These are phyloP conservation scores for Typhlichthys subterraneus DNA, from an alignment of 2,797 vertebrate genomes.

Conservation along the genomic window DNA sequence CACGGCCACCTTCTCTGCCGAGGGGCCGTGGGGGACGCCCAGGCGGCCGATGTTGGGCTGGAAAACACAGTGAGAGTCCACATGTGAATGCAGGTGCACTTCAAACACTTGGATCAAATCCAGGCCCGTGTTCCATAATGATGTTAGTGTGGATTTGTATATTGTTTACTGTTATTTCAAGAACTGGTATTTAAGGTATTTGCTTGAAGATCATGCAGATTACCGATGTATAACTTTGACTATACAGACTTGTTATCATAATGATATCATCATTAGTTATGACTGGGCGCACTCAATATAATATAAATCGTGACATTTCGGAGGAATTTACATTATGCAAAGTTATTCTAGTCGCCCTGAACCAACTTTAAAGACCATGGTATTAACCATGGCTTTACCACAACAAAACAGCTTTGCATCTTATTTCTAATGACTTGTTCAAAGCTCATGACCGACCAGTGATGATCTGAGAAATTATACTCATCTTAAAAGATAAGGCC, in stretches of 20 bases:
- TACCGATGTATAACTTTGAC: too few species aligned
- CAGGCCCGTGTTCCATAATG: background rate
- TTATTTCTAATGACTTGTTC: slow-evolving; percentile 60
- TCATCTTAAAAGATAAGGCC: slow-evolving; percentile 58
- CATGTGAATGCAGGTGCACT: background rate
- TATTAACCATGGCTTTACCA: slow-evolving; percentile 16
- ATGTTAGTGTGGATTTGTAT: background rate
- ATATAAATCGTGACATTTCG: too few species aligned
- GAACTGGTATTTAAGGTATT: too few species aligned
- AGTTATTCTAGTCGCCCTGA: background rate
- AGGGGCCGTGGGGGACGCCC: slow-evolving; percentile 94
- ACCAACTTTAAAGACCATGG: background rate
- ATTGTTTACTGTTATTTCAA: too few species aligned
- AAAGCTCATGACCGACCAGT: slow-evolving; percentile 44
- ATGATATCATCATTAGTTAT: too few species aligned
- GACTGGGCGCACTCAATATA: too few species aligned
- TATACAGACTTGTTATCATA: too few species aligned
- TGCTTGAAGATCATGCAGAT: too few species aligned
- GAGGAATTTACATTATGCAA: too few species aligned
- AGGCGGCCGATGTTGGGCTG: slow-evolving; percentile 93
- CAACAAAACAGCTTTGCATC: slow-evolving; percentile 60
- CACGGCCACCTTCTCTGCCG: slow-evolving; percentile 94
- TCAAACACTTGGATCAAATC: background rate
- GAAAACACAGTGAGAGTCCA: slow-evolving; percentile 36
- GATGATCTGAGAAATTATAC: slow-evolving; percentile 61